Evolutionary conservation across 1,140 invertebrate species (phyloP).

Genomic region (Leptonema lineaticorne): DNA sequence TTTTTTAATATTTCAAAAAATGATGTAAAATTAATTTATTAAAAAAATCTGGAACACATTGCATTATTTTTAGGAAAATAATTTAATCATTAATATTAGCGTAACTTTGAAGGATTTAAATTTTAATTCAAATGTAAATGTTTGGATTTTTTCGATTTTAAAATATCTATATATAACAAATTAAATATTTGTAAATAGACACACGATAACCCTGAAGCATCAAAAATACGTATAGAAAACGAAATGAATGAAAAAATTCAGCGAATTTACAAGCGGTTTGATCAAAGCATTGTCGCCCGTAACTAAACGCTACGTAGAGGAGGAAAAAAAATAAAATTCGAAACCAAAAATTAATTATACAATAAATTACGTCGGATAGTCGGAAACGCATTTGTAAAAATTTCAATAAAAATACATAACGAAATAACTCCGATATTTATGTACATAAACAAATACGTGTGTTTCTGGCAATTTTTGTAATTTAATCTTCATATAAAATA

Average conservation of each 20-base stretch:
- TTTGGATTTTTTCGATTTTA: not conserved
- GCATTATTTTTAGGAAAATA: no score
- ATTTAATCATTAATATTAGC: no score
- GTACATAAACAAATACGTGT: no score
- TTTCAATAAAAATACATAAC: slow-evolving; percentile 13
- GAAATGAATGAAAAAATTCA: not conserved
- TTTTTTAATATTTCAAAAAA: no score
- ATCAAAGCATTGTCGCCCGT: slow-evolving; percentile 4
- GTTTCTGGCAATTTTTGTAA: no score
- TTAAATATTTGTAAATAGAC: not conserved
- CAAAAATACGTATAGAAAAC: not conserved
- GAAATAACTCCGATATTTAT: no score
- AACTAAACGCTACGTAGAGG: not conserved
- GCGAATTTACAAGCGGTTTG: not conserved
- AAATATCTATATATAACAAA: not conserved
- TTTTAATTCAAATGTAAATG: not conserved
- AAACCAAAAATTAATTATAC: slow-evolving; percentile 2
- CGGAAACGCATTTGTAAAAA: slow-evolving; percentile 13
- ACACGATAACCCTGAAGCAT: not conserved
- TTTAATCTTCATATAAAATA: no score
- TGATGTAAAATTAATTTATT: no score
- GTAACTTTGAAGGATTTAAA: no score
- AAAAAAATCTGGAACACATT: no score
- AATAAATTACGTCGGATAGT: not conserved
- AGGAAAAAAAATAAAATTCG: slow-evolving; percentile 7